Percentiles rank a stretch among this genome's conserved stretches.
phyloP scores from a whole-genome alignment of 2,797 vertebrate species.

The Sebastes alutus region DNA sequence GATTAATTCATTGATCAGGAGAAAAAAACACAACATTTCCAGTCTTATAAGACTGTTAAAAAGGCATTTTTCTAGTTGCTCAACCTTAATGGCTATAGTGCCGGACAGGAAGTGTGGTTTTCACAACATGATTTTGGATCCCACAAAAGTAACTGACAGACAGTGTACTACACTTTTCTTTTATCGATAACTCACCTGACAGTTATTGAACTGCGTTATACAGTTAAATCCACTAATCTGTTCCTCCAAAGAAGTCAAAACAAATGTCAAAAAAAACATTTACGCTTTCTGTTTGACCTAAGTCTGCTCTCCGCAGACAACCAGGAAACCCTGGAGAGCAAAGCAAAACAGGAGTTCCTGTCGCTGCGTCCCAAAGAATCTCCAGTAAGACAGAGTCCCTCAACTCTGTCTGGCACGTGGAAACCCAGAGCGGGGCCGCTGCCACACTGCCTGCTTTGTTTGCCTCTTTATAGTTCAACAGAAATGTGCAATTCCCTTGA shows the following conservation, averaged over 20 bases:
- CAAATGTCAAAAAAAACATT: constrained; percentile 29
- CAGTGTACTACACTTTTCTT: background rate
- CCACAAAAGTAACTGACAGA: background rate
- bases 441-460: constrained; percentile 82
- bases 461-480: constrained; percentile 65
- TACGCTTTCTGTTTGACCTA: constrained; percentile 26
- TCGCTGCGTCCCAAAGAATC: constrained; percentile 47
- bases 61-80: background rate
- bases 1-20: background rate
- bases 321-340: constrained; percentile 55
- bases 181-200: constrained; percentile 18
- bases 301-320: constrained; percentile 42
- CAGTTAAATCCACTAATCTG: constrained; percentile 16
- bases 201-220: constrained; percentile 1
- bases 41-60: background rate
- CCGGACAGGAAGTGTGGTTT: background rate
- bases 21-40: background rate
- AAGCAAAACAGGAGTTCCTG: constrained; percentile 51
- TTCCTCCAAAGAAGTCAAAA: constrained; percentile 20
- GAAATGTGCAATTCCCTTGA: constrained; percentile 73
- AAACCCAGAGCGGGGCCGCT: constrained; percentile 28
- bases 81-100: background rate
- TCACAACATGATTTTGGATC: background rate
- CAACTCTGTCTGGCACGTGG: constrained; percentile 46
- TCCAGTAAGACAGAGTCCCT: constrained; percentile 37